A percentile compares a stretch with the other conserved stretches of the same genome.
Conservation (phyloP, 1,140 invertebrate species). For the Schmidtea mediterranea region DNA sequence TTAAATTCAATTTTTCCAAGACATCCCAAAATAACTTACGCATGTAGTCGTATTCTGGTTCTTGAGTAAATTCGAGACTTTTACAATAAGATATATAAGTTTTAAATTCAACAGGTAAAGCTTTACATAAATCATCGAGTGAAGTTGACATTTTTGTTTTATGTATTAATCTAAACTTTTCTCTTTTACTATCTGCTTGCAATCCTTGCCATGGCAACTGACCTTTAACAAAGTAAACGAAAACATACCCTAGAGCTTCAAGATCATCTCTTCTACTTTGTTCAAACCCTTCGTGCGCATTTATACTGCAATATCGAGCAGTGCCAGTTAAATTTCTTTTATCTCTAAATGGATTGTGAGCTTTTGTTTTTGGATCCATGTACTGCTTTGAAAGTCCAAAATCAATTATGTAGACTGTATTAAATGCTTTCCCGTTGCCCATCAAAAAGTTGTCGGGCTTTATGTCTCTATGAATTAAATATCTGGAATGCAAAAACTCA, state of each 20-base stretch:
- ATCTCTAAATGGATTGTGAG: slow-evolving; percentile 16
- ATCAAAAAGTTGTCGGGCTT: slow-evolving; percentile 37
- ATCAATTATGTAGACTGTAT: slow-evolving; percentile 10
- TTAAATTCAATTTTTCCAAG: no score
- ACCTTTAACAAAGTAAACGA: slow-evolving; percentile 97
- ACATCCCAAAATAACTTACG: no score
- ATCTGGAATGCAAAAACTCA: slow-evolving; percentile 38
- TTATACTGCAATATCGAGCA: slow-evolving; percentile 32
- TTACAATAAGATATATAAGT: slow-evolving; percentile 88
- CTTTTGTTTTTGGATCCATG: slow-evolving; percentile 45
- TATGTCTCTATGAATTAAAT: slow-evolving; percentile 58
- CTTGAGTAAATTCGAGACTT: slow-evolving; percentile 93
- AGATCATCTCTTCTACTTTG: slow-evolving; percentile 95
- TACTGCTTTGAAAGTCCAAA: slow-evolving; percentile 12
- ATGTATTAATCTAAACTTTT: slow-evolving; percentile 95
- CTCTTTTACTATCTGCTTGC: slow-evolving; percentile 84
- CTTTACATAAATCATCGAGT: slow-evolving; percentile 83
- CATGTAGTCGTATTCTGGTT: slow-evolving; percentile 53
- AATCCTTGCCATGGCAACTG: slow-evolving; percentile 97
- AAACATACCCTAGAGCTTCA: slow-evolving; percentile 97
- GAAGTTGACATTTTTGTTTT: slow-evolving; percentile 92
- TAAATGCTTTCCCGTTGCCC: slow-evolving; percentile 9
- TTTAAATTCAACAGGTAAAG: slow-evolving; percentile 66
- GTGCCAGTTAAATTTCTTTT: slow-evolving; percentile 13
- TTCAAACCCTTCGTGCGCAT: slow-evolving; percentile 79